Evolutionary conservation across 2,113 vertebrate genomes (phyloP).

Genomic region (Pomatostomus ruficeps): DNA sequence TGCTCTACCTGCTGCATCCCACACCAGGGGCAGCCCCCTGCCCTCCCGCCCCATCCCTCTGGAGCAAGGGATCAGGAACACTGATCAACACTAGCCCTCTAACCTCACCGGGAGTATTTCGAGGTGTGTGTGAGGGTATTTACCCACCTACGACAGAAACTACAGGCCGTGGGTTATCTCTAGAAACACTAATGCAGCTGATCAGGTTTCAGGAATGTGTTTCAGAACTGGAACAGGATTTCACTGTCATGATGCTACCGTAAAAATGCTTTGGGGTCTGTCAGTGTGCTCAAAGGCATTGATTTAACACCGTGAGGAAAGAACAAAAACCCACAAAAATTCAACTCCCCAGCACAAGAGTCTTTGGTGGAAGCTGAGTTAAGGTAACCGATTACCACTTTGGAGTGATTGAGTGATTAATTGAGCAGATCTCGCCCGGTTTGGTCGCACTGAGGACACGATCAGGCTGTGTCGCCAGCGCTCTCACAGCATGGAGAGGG

Average conservation of each 20-base stretch:
- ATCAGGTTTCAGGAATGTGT: neutral
- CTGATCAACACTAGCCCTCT: neutral
- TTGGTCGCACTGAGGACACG: neutral
- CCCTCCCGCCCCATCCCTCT: neutral
- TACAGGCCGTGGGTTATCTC: neutral
- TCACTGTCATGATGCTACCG: neutral
- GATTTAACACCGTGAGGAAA: neutral
- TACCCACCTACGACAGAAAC: neutral
- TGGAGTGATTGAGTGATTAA: neutral
- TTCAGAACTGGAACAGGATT: neutral
- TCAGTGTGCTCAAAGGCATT: neutral
- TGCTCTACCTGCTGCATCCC: neutral
- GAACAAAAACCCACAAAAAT: neutral
- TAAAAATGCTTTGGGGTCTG: slow-evolving; percentile 25
- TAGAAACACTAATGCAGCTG: neutral
- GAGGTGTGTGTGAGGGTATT: neutral
- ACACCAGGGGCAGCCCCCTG: neutral
- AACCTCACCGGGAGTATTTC: neutral
- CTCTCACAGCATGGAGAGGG: too few relatives aligned
- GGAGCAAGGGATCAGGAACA: neutral
- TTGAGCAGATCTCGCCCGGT: rapidly evolving
- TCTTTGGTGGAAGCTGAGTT: slow-evolving; percentile 69
- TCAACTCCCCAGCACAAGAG: neutral
- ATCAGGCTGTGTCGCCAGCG: rapidly evolving
- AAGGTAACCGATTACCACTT: neutral